A percentile compares a stretch with the other conserved stretches of the same genome.
These are phyloP conservation scores for Rousettus leschenaultii DNA, from an alignment of 2,113 vertebrate species.

Conservation along the genomic window DNA sequence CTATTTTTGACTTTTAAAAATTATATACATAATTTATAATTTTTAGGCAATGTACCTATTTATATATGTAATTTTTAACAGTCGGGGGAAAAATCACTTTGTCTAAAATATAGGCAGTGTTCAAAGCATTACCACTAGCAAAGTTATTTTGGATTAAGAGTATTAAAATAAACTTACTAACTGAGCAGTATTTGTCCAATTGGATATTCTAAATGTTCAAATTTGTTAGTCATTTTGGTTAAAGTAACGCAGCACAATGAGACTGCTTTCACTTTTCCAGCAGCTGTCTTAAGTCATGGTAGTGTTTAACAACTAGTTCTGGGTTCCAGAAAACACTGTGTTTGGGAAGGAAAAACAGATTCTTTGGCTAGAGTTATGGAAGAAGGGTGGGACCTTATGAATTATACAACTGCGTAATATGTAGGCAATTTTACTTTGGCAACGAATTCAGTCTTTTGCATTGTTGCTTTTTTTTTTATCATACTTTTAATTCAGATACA, in stretches of 20 bases:
- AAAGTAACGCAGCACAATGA: neutral
- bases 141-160: conserved; percentile 76
- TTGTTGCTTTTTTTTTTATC: neutral
- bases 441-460: conserved; percentile 10
- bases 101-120: conserved; percentile 62
- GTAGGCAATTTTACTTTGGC: conserved; percentile 55
- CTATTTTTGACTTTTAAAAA: neutral
- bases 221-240: conserved; percentile 62
- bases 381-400: conserved; percentile 46
- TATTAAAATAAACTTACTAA: conserved; percentile 75
- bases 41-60: neutral
- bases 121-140: conserved; percentile 71
- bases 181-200: conserved; percentile 68
- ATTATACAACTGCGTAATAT: conserved; percentile 25
- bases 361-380: conserved; percentile 30
- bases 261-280: conserved; percentile 36
- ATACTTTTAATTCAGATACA: conserved; percentile 7
- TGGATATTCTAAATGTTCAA: conserved; percentile 63
- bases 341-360: conserved; percentile 62
- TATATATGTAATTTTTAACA: conserved; percentile 33
- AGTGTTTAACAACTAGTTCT: conserved; percentile 18
- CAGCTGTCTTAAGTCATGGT: conserved; percentile 18
- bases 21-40: neutral
- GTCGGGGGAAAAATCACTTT: conserved; percentile 45
- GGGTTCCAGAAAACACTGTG: conserved; percentile 50